Evolutionary conservation across 2,797 vertebrate species (phyloP), one percentile per base, ranked within the genome.

Genomic region (Brotula barbata): DNA sequence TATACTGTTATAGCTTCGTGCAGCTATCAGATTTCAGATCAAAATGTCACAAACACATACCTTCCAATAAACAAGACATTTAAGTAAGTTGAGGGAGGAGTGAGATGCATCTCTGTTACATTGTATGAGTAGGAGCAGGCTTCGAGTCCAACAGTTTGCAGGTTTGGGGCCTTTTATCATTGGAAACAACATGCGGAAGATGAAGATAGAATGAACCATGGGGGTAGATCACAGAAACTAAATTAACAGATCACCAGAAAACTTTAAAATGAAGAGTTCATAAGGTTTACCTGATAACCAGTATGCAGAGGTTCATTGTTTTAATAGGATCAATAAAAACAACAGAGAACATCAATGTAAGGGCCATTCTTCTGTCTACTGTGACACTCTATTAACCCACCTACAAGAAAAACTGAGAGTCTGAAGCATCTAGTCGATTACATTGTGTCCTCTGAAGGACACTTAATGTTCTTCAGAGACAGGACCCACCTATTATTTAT

Each of bases 1-100:
- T 65, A 50, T 47, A 40, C 52, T 33, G 40, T 73, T 70, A 70
- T 70, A 70, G 76, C 64, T 68, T 48, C 46, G 55, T 42, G 19
- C 60, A 68, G 23, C 56, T 40, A 53, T 63, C 7, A 51, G 28
- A 72, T 73, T 66, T 44, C 37, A 57, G 36, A 51, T 71, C 33
- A 58, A 44, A 72, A 72, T 50, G 44, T 22, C 44, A 50, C 47
- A 56, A 20, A 46, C n/a, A 48, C 33, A 54, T 16, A 44, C 60
- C 13, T 25, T 52, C 9, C 2, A 59, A 55, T 21, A 33, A 56
- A 34, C 17, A 17, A 40, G 53, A 41, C 25, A 34, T 58, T 68
- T 58, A 1, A 63, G 62, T 39, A 45, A 39, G 15, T 34, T 2
- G 12, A 22, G 19, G 3, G 6, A 1, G 16, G 21, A 20, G 40